Conservation (phyloP, 2,888 invertebrate genomes). For the Monochamus alternatus region DNA sequence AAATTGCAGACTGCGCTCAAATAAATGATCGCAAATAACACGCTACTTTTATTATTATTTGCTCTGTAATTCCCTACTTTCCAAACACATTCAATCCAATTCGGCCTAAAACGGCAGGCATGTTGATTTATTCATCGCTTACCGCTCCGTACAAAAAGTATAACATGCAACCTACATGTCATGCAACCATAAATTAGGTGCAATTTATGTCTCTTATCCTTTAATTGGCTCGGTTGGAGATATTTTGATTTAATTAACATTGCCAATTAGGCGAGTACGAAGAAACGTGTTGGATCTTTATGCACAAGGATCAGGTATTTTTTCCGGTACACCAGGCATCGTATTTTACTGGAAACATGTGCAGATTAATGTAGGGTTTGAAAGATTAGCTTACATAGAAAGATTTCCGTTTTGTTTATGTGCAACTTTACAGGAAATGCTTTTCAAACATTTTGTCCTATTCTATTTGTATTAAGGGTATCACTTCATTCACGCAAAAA, state of each 20-base stretch:
- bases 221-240: slow-evolving; percentile 26
- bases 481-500: too few relatives aligned
- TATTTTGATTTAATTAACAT: slow-evolving; percentile 30
- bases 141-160: slow-evolving; percentile 6
- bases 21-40: slow-evolving; percentile 14
- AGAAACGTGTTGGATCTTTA: slow-evolving; percentile 17
- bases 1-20: not conserved
- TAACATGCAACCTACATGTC: slow-evolving; percentile 19
- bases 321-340: slow-evolving; percentile 18
- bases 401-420: not conserved
- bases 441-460: too few relatives aligned
- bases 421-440: too few relatives aligned
- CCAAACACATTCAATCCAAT: not conserved
- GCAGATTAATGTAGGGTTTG: not conserved
- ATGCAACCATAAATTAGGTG: slow-evolving; percentile 12
- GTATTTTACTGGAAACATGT: slow-evolving; percentile 5
- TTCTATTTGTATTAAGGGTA: too few relatives aligned
- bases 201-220: slow-evolving; percentile 9
- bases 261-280: slow-evolving; percentile 7
- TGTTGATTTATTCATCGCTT: slow-evolving; percentile 2
- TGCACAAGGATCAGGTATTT: slow-evolving; percentile 20
- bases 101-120: slow-evolving; percentile 1
- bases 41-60: slow-evolving; percentile 1
- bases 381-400: too few relatives aligned
- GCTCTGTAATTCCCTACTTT: slow-evolving; percentile 12